phyloP scores from a whole-genome alignment of 2,797 vertebrate species.

The Poecilia picta region DNA sequence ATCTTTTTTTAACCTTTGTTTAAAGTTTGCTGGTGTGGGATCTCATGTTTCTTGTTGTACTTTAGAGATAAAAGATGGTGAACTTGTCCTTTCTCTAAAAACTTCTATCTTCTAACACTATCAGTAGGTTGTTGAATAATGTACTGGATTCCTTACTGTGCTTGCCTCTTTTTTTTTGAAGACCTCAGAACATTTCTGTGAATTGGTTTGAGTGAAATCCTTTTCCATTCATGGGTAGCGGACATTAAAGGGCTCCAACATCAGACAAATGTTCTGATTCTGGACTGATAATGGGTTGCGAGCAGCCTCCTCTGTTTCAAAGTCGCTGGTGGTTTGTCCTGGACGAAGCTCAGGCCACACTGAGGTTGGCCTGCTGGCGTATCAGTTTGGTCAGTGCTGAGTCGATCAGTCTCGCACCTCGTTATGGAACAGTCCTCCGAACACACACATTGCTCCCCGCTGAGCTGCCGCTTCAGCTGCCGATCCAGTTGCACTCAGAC shows the following conservation, averaged over 20 bases:
- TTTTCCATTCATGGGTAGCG: constrained; percentile 36
- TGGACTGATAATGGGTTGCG: constrained; percentile 38
- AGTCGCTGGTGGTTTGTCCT: constrained; percentile 41
- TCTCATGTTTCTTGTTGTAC: background rate
- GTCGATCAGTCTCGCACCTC: constrained; percentile 58
- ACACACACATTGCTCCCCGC: constrained; percentile 38
- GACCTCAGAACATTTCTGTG: constrained; percentile 11
- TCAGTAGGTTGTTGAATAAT: constrained; percentile 8
- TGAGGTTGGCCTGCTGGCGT: constrained; percentile 17
- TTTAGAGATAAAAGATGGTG: background rate
- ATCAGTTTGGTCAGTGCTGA: constrained; percentile 33
- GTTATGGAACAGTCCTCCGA: constrained; percentile 53
- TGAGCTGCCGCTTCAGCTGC: constrained; percentile 51
- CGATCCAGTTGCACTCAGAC: constrained; percentile 60
- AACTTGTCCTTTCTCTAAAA: background rate
- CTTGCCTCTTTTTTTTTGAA: background rate
- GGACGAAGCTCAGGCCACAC: constrained; percentile 46
- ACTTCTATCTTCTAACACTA: background rate
- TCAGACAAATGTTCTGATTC: constrained; percentile 45
- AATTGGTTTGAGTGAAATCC: constrained; percentile 18
- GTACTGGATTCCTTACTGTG: background rate
- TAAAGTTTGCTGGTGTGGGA: background rate
- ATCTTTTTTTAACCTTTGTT: background rate
- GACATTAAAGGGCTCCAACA: constrained; percentile 55
- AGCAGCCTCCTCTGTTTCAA: constrained; percentile 40